Evolutionary conservation across 2,797 vertebrate genomes (phyloP).

Genomic region (Loriculus beryllinus): DNA sequence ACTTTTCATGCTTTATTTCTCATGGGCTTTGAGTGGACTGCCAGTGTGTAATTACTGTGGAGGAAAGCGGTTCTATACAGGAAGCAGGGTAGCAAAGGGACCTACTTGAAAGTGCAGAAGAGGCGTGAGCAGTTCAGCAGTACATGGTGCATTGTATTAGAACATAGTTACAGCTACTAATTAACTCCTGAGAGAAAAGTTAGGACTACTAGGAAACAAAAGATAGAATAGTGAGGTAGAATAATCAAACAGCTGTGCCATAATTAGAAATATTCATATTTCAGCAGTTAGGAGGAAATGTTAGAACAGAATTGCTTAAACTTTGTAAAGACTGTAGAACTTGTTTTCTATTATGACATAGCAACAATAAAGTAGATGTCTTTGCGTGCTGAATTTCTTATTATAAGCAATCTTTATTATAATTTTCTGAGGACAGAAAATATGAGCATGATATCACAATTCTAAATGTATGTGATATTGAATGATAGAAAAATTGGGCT

Average conservation of each 20-base stretch:
- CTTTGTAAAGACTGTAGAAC: not conserved
- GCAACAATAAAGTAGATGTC: not conserved
- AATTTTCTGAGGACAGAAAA: not conserved
- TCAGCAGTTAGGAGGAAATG: not conserved
- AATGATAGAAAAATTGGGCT: not conserved
- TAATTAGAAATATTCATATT: not conserved
- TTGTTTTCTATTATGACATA: not conserved
- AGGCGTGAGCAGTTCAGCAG: not conserved
- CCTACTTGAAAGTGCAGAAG: not conserved
- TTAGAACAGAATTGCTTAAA: not conserved
- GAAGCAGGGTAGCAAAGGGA: conserved; percentile 57
- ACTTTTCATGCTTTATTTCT: not conserved
- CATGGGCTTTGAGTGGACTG: not conserved
- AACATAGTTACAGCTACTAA: not conserved
- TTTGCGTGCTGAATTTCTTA: not conserved
- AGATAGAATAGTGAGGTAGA: not conserved
- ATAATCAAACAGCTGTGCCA: not conserved
- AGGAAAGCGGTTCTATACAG: not conserved
- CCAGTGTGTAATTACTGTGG: conserved; percentile 52
- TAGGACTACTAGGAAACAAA: not conserved
- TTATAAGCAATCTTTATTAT: not conserved
- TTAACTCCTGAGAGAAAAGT: not conserved
- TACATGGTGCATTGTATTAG: not conserved
- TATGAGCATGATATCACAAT: not conserved
- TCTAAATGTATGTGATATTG: not conserved